Evolutionary conservation across 2,888 invertebrate genomes (phyloP), one percentile per base, ranked within the genome.

Genomic region (Epsilonema sp.): DNA sequence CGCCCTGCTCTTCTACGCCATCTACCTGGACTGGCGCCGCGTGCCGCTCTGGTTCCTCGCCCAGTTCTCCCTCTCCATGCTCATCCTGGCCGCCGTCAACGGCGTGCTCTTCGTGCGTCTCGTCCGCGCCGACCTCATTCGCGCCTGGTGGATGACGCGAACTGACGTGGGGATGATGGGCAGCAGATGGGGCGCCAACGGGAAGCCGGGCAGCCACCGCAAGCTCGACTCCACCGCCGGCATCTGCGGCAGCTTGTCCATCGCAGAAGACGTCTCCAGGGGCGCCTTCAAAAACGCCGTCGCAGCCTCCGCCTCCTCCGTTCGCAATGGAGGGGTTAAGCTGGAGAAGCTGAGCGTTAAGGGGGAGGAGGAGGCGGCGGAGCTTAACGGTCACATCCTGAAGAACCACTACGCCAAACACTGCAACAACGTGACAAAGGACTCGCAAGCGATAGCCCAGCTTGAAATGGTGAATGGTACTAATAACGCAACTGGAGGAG

Each of bases 21-120:
- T 19, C 4, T 23, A 24, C 26, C 19, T 16, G n/a, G 46, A 46
- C n/a, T 23, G 40, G 3, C 46, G 40, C 24, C 46, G 46, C 3
- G 40, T 46, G 25, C 46, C 46, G 21, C 16, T 16, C 8, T 46
- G 46, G 46, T 46, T 24, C 21, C 39, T 46, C 23, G 8, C 8
- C 26, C 16, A 22, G 26, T 46, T 24, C 40, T 3, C n/a, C 8
- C 19, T 16, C 11, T 40, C 22, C n/a, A 11, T 40, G 23, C 20
- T 39, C n/a, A 23, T 26, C 8, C 25, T 46, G 13, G 11, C 2
- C 40, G 40, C 21, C 3, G 38, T 46, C 26, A 46, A 46, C 23
- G 5, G 4, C 23, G 21, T 46, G 5, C 38, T 46, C 5, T 38
- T 40, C 26, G 37, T 45, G 19, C 45, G 47, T 13, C 22, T 44